Conservation (phyloP, 37 sponge, comb jelly and placozoan species). For the Ephydatia muelleri region DNA sequence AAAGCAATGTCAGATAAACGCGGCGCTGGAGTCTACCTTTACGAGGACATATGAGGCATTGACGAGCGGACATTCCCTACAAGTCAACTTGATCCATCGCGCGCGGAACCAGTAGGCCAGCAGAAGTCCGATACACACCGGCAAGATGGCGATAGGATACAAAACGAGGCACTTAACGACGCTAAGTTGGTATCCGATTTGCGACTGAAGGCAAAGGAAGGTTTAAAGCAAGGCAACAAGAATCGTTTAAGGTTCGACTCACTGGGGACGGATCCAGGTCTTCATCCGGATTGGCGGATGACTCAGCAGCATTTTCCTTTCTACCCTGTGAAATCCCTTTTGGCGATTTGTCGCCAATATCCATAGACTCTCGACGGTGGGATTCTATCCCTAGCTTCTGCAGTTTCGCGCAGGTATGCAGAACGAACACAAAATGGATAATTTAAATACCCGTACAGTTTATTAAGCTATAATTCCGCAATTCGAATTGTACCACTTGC, state of each 20-base stretch:
- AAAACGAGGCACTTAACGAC: constrained; percentile 18
- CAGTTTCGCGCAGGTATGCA: neutral
- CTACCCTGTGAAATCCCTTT: neutral
- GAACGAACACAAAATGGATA: neutral
- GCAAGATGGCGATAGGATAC: constrained; percentile 49
- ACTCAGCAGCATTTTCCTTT: neutral
- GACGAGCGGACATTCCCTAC: constrained; percentile 17
- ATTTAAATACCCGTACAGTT: neutral
- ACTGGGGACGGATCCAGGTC: neutral
- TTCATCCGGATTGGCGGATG: neutral
- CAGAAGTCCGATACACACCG: constrained; percentile 39
- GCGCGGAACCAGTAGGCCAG: constrained; percentile 70
- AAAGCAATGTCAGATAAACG: neutral
- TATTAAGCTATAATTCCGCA: neutral
- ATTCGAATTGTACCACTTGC: too few species aligned
- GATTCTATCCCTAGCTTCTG: neutral
- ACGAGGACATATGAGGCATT: constrained; percentile 46
- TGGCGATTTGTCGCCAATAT: neutral
- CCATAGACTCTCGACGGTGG: neutral
- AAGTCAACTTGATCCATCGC: constrained; percentile 31
- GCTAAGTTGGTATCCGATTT: constrained; percentile 49
- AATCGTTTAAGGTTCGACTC: neutral
- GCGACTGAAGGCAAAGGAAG: constrained; percentile 20
- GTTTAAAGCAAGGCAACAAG: neutral
- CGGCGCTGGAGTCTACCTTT: constrained; percentile 31